These are phyloP conservation scores for Penelope pileata DNA, from an alignment of 2,113 vertebrate species.

Conservation along the genomic window DNA sequence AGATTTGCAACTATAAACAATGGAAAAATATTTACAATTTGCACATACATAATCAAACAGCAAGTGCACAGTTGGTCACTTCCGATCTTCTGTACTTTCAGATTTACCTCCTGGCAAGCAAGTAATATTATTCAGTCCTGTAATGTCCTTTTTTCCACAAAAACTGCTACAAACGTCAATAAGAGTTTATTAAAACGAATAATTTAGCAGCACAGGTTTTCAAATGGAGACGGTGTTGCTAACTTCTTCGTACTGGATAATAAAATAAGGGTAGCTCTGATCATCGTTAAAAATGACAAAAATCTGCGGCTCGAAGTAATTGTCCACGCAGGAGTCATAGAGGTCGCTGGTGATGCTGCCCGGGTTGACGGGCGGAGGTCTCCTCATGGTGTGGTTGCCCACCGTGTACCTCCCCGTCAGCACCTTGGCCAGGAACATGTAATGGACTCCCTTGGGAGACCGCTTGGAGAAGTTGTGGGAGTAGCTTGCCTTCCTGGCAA, in stretches of 20 bases:
- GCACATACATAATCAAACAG: constrained; percentile 72
- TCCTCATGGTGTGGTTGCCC: constrained; percentile 95
- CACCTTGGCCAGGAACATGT: constrained; percentile 99
- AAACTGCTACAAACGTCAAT: constrained; percentile 62
- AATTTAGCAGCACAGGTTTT: constrained; percentile 66
- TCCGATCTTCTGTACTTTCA: constrained; percentile 1
- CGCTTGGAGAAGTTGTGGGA: constrained; percentile 98
- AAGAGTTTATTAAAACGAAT: not conserved
- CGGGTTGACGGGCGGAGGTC: constrained; percentile 91
- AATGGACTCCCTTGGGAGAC: constrained; percentile 92
- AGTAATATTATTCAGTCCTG: constrained; percentile 21
- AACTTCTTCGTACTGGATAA: constrained; percentile 98
- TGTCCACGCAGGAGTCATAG: constrained; percentile 98
- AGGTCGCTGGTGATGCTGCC: constrained; percentile 94
- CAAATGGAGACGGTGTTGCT: constrained; percentile 90
- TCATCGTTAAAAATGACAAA: constrained; percentile 99
- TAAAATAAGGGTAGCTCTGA: constrained; percentile 99
- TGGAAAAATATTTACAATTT: constrained; percentile 85
- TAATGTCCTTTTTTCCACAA: not conserved
- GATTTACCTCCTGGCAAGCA: not conserved
- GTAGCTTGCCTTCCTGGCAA: constrained; percentile 95
- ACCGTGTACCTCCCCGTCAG: constrained; percentile 94
- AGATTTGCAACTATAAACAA: constrained; percentile 88
- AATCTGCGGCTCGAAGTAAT: constrained; percentile 97
- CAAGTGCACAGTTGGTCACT: constrained; percentile 73